Percentiles rank a stretch among this genome's conserved stretches.
phyloP scores from a whole-genome alignment of 23 tunicate species.

The Aplidium turbinatum region DNA sequence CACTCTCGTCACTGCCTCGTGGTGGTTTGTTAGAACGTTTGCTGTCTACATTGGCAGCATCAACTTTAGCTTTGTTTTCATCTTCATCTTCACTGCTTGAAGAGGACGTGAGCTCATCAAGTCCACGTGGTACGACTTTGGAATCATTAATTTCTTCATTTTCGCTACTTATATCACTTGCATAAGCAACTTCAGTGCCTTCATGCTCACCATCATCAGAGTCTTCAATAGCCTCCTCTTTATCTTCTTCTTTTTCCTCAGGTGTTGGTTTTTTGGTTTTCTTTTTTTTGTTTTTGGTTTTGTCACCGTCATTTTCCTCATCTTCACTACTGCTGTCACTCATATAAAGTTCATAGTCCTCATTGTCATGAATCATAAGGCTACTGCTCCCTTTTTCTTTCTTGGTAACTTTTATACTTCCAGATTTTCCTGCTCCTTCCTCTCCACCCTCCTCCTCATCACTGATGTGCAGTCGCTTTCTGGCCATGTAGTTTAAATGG shows the following conservation, averaged over 20 bases:
- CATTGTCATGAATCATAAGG: conserved; percentile 80
- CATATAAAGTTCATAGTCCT: conserved; percentile 74
- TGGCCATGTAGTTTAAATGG: conserved; percentile 87
- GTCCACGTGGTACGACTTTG: conserved; percentile 74
- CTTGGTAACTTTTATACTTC: conserved; percentile 7
- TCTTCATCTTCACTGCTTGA: conserved; percentile 72
- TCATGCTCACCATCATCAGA: conserved; percentile 98
- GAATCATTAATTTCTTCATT: conserved; percentile 63
- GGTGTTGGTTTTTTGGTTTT: conserved; percentile 37
- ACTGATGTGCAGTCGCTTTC: conserved; percentile 72
- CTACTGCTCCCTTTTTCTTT: conserved; percentile 28
- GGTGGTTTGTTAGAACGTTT: conserved; percentile 3
- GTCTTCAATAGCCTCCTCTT: conserved; percentile 81
- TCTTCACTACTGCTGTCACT: conserved; percentile 52
- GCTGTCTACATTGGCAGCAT: conserved; percentile 22
- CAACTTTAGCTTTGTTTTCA: conserved; percentile 40
- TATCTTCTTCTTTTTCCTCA: conserved; percentile 45
- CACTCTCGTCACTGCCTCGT: conserved; percentile 48
- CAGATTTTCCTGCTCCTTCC: conserved; percentile 6
- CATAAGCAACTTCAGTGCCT: conserved; percentile 83
- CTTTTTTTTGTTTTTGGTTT: conserved; percentile 33
- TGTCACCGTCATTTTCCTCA: conserved; percentile 34
- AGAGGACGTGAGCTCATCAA: conserved; percentile 73
- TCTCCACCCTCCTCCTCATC: conserved; percentile 74
- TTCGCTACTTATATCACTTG: conserved; percentile 86